phyloP scores from a whole-genome alignment of 2,113 vertebrate species.

The Furnarius figulus region DNA sequence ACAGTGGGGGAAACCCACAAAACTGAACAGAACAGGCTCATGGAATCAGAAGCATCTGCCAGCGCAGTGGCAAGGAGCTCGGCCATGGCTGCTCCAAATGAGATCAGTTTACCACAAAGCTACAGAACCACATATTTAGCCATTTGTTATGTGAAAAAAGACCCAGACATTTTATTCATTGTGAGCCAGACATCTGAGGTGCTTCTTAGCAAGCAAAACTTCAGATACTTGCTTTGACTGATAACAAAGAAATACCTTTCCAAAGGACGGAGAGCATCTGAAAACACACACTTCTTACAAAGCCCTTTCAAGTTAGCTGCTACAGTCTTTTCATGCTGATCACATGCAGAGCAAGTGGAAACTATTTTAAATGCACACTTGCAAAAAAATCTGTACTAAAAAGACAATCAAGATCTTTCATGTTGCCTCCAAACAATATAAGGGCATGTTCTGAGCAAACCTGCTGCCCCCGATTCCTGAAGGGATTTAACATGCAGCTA shows the following conservation, averaged over 20 bases:
- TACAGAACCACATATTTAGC: background rate
- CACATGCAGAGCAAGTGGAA: background rate
- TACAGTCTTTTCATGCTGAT: background rate
- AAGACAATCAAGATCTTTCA: background rate
- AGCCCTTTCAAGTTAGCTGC: background rate
- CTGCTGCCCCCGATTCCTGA: background rate
- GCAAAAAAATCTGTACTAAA: background rate
- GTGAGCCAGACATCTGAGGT: background rate
- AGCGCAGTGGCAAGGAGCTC: background rate
- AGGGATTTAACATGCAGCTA: background rate
- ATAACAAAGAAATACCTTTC: background rate
- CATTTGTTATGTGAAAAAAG: background rate
- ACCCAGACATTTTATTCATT: background rate
- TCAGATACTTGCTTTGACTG: background rate
- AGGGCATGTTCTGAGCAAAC: background rate
- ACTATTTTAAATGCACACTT: background rate
- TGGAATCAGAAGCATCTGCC: background rate
- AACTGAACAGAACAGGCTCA: rapidly evolving
- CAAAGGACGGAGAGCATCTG: background rate
- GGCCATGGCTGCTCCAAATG: background rate
- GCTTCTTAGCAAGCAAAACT: background rate
- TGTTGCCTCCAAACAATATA: background rate
- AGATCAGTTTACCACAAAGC: background rate
- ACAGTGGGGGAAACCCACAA: background rate
- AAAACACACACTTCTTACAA: background rate